These are phyloP conservation scores for Tetranychus piercei DNA, from an alignment of 2,888 invertebrate species.

Conservation along the genomic window DNA sequence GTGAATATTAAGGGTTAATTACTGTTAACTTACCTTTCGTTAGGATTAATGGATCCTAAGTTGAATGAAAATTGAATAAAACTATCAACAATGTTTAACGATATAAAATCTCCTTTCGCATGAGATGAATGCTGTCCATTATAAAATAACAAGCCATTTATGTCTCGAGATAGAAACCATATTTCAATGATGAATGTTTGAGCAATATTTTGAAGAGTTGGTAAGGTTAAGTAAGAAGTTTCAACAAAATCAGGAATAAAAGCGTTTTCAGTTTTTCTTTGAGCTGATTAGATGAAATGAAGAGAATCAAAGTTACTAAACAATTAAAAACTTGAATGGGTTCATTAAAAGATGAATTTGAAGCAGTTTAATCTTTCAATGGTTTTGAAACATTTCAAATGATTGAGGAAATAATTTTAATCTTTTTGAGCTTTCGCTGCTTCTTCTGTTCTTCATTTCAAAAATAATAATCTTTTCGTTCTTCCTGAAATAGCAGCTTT, in stretches of 20 bases:
- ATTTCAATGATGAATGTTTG: constrained; percentile 44
- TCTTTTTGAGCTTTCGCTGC: too few species aligned
- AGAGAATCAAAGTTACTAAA: neutral
- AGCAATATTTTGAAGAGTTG: constrained; percentile 44
- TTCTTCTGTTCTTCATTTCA: too few species aligned
- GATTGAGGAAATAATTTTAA: too few species aligned
- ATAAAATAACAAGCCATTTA: constrained; percentile 61
- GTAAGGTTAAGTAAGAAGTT: constrained; percentile 53
- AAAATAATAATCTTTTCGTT: too few species aligned
- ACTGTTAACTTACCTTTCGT: constrained; percentile 25
- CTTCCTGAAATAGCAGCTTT: too few species aligned
- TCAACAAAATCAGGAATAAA: constrained; percentile 56
- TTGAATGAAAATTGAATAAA: constrained; percentile 70
- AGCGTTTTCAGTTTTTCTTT: neutral
- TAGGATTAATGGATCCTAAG: constrained; percentile 56
- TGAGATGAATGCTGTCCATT: constrained; percentile 55
- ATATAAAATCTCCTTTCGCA: constrained; percentile 53
- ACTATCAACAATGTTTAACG: constrained; percentile 58
- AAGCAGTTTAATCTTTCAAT: neutral
- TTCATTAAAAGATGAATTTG: neutral
- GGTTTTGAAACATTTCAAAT: neutral
- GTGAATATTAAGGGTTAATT: neutral
- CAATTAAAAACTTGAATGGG: neutral
- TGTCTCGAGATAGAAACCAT: constrained; percentile 57
- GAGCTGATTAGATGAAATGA: neutral